A percentile compares a stretch with the other conserved stretches of the same genome.
Conservation (phyloP, 2,797 vertebrate genomes). For the Pipistrellus nathusii region DNA sequence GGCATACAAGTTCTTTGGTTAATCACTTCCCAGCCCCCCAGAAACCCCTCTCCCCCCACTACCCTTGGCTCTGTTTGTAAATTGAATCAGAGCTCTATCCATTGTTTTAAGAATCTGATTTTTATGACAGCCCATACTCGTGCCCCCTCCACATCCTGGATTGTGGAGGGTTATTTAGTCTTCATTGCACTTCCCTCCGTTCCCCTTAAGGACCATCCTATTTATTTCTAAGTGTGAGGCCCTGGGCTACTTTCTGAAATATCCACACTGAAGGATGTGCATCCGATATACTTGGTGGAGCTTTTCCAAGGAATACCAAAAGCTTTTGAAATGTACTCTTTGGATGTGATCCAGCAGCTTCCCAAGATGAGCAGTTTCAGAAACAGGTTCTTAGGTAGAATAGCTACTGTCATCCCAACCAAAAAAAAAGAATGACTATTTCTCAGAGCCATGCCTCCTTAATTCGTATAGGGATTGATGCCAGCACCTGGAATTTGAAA, state of each 20-base stretch:
- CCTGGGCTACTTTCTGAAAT: background rate
- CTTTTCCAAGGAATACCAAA: conserved; percentile 10
- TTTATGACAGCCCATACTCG: background rate
- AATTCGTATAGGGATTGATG: conserved; percentile 76
- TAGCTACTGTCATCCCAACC: conserved; percentile 37
- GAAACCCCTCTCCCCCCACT: accelerated
- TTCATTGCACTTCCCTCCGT: background rate
- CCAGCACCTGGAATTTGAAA: conserved; percentile 80
- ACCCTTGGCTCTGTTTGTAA: background rate
- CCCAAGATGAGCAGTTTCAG: conserved; percentile 48
- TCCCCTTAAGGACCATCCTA: background rate
- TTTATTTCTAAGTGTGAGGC: background rate
- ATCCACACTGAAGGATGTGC: background rate
- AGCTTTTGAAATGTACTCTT: conserved; percentile 32
- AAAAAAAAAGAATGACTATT: conserved; percentile 23
- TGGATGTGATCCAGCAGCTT: conserved; percentile 51
- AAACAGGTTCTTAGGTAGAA: conserved; percentile 28
- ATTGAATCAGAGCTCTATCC: background rate
- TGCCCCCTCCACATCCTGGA: background rate
- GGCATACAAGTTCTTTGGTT: too few species aligned
- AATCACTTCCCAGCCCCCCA: too few species aligned
- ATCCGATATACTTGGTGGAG: background rate
- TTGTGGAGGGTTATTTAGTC: background rate
- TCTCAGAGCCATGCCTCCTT: conserved; percentile 75
- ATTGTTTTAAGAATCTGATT: background rate